Percentiles rank a stretch among this genome's conserved stretches.
These are phyloP conservation scores for Neodiprion pinetum DNA, from an alignment of 1,140 invertebrate species.

Conservation along the genomic window DNA sequence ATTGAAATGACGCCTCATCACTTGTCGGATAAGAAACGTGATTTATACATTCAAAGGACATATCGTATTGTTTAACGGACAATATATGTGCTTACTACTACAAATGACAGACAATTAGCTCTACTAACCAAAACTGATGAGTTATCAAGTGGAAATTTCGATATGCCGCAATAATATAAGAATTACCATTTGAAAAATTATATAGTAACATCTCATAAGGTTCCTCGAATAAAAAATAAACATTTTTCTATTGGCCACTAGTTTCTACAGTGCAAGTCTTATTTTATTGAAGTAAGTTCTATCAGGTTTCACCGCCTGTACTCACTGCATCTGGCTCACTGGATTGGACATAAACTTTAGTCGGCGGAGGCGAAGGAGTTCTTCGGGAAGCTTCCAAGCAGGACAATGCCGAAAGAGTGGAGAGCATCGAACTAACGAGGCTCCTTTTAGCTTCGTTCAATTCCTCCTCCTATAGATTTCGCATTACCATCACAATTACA, in stretches of 20 bases:
- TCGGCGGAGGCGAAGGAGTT: conserved; percentile 49
- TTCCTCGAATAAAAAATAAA: too few relatives aligned
- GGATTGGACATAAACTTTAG: conserved; percentile 46
- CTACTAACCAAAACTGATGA: background rate
- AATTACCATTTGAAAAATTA: too few relatives aligned
- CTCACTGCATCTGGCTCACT: conserved; percentile 45
- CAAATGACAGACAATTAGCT: too few relatives aligned
- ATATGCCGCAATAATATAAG: too few relatives aligned
- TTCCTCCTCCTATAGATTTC: conserved; percentile 46
- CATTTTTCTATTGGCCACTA: background rate
- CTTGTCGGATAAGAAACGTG: too few relatives aligned
- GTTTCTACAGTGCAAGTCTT: background rate
- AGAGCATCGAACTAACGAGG: conserved; percentile 48
- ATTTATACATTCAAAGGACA: too few relatives aligned
- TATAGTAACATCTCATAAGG: too few relatives aligned
- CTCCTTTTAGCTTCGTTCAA: conserved; percentile 46
- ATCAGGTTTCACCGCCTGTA: conserved; percentile 1
- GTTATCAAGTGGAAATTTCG: background rate
- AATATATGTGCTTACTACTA: too few relatives aligned
- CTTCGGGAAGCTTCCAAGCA: conserved; percentile 48
- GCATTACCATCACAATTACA: background rate
- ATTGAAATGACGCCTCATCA: too few relatives aligned
- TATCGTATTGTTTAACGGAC: too few relatives aligned
- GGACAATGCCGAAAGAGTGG: conserved; percentile 53
- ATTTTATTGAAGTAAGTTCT: background rate